Evolutionary conservation across 1,140 invertebrate genomes (phyloP).

Genomic region (Aphelenchoides avenae): DNA sequence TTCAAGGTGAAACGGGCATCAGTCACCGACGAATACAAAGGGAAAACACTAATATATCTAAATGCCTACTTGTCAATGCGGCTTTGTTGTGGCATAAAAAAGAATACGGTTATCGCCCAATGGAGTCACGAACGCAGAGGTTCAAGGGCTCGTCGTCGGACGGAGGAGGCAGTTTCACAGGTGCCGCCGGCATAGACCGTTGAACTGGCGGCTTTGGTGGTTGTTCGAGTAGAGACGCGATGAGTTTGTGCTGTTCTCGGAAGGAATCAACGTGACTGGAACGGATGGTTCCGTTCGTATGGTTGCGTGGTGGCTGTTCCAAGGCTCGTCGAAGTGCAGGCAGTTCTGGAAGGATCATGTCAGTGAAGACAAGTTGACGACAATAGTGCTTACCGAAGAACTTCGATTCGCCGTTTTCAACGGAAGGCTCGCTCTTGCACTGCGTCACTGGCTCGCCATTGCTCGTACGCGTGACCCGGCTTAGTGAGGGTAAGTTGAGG

Average conservation of each 20-base stretch:
- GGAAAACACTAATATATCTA: background rate
- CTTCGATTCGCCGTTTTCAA: no score
- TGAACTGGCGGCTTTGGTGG: background rate
- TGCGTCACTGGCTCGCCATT: background rate
- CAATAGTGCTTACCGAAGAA: no score
- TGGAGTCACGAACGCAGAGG: constrained; percentile 10
- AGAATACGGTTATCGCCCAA: background rate
- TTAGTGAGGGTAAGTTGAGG: background rate
- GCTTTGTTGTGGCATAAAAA: background rate
- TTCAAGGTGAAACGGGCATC: background rate
- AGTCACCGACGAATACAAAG: background rate
- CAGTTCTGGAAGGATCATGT: background rate
- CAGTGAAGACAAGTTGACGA: no score
- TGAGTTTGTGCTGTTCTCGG: constrained; percentile 3
- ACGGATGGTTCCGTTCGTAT: background rate
- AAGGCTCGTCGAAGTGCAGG: background rate
- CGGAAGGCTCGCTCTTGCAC: no score
- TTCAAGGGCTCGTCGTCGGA: constrained; percentile 3
- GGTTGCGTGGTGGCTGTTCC: background rate
- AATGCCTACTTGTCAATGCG: background rate
- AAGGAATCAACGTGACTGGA: no score
- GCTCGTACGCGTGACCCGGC: background rate
- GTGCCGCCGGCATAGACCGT: background rate
- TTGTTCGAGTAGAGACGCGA: constrained; percentile 11
- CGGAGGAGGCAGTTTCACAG: background rate